Conservation (phyloP, 53 echinoderm and acorn worm genomes). For the Actinopyga echinites region DNA sequence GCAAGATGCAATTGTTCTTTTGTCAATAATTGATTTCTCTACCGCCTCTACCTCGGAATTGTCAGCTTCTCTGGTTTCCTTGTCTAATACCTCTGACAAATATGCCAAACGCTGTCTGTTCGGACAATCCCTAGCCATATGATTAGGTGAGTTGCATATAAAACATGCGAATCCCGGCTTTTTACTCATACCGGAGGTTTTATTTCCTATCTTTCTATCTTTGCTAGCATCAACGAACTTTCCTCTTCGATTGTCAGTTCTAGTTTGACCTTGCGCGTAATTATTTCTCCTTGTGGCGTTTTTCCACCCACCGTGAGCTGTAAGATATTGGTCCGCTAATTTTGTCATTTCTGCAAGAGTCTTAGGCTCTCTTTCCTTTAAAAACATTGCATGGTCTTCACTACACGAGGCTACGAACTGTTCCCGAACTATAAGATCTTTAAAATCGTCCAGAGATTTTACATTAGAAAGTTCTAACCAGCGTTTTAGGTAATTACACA, state of each 20-base stretch:
- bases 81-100: not conserved
- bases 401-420: slow-evolving; percentile 15
- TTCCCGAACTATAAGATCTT: slow-evolving; percentile 15
- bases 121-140: not conserved
- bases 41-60: not conserved
- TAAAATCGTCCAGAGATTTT: not conserved
- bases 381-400: not conserved
- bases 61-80: not conserved
- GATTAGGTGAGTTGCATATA: not conserved
- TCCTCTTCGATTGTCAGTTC: not conserved
- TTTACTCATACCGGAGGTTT: not conserved
- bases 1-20: not conserved
- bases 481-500: slow-evolving; percentile 29
- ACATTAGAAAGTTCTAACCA: slow-evolving; percentile 38
- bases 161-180: not conserved
- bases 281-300: not conserved
- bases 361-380: slow-evolving; percentile 16
- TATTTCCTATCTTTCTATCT: not conserved
- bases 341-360: not conserved
- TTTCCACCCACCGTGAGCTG: slow-evolving; percentile 40
- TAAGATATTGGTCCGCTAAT: slow-evolving; percentile 30
- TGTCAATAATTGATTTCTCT: not conserved
- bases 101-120: not conserved
- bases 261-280: not conserved
- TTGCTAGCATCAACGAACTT: not conserved